Percentiles rank a stretch among this genome's conserved stretches.
These are phyloP conservation scores for Dicrurus megarhynchus DNA, from an alignment of 2,113 vertebrate genomes.

Conservation along the genomic window DNA sequence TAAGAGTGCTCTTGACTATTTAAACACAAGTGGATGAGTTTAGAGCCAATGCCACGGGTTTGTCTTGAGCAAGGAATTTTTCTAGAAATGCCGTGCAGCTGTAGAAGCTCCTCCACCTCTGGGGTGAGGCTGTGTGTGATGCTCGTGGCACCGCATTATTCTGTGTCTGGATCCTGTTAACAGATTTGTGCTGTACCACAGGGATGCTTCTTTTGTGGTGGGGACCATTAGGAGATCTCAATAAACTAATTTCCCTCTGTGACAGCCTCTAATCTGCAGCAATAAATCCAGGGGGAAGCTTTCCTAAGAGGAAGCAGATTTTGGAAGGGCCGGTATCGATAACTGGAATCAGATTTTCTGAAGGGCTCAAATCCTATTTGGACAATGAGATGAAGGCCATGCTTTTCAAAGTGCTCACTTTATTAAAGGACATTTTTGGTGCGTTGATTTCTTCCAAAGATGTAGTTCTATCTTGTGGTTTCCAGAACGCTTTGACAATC, in stretches of 20 bases:
- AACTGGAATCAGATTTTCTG: constrained; percentile 14
- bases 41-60: neutral
- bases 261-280: neutral
- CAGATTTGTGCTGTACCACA: neutral
- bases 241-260: constrained; percentile 31
- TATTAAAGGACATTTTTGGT: neutral
- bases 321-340: neutral
- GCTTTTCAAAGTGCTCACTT: neutral
- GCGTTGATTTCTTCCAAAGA: neutral
- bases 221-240: neutral
- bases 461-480: neutral
- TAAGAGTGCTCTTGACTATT: neutral
- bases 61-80: neutral
- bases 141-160: neutral
- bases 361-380: neutral
- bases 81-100: neutral
- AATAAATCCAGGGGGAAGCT: neutral
- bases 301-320: constrained; percentile 9
- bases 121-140: neutral
- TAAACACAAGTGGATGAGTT: neutral
- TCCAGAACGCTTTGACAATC: neutral
- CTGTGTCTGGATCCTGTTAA: neutral
- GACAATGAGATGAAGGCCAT: neutral
- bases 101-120: neutral
- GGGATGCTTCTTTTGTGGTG: neutral